These are phyloP conservation scores for Ondatra zibethicus DNA, from an alignment of 2,113 vertebrate genomes.

Conservation along the genomic window DNA sequence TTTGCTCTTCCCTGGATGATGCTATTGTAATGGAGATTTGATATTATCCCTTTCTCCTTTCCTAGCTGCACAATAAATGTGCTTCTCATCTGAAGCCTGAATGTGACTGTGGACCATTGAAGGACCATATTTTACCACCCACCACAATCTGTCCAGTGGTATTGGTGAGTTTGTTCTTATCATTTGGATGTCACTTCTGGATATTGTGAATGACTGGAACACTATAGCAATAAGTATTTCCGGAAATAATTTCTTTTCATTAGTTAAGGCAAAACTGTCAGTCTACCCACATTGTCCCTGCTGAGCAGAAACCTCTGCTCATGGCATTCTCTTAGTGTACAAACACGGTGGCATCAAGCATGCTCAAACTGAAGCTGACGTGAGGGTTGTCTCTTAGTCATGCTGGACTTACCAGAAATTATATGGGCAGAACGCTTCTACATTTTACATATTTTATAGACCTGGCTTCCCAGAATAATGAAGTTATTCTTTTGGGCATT, in stretches of 20 bases:
- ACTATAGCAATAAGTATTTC: not conserved
- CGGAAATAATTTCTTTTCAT: not conserved
- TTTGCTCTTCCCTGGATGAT: not conserved
- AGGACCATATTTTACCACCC: conserved; percentile 96
- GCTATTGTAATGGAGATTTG: conserved; percentile 37
- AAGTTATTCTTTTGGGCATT: conserved; percentile 85
- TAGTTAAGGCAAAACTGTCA: not conserved
- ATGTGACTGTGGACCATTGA: conserved; percentile 96
- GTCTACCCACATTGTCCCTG: not conserved
- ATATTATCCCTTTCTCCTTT: conserved; percentile 63
- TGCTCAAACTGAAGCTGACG: conserved; percentile 79
- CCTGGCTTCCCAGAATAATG: conserved; percentile 89
- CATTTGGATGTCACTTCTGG: conserved; percentile 21
- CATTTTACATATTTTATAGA: conserved; percentile 88
- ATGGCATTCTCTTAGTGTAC: conserved; percentile 27
- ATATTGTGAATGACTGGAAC: not conserved
- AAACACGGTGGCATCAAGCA: conserved; percentile 69
- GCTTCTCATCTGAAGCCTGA: conserved; percentile 97
- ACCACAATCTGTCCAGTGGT: conserved; percentile 95
- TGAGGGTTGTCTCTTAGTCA: conserved; percentile 83
- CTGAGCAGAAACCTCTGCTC: conserved; percentile 46
- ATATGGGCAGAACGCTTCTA: conserved; percentile 82
- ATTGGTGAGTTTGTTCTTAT: conserved; percentile 89
- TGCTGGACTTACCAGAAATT: conserved; percentile 86
- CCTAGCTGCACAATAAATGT: conserved; percentile 97